phyloP scores from a whole-genome alignment of 2,888 invertebrate species.

The Petrolisthes cinctipes region DNA sequence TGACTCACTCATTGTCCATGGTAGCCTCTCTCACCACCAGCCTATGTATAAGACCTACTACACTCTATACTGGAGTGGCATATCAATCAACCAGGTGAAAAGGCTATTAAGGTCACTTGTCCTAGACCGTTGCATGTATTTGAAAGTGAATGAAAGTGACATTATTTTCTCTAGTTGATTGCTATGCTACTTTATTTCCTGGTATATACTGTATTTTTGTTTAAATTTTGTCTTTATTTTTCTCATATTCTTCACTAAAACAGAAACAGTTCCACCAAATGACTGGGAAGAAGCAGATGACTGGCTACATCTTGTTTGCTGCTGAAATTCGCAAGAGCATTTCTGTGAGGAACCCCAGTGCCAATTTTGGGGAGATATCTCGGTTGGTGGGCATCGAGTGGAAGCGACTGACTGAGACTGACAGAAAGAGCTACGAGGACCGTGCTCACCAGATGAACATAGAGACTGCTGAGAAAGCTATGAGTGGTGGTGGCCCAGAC shows the following conservation, averaged over 20 bases:
- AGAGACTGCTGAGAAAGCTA: conserved; percentile 73
- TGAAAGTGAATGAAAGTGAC: no score
- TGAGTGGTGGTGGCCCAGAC: conserved; percentile 65
- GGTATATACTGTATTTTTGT: no score
- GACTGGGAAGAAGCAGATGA: conserved; percentile 83
- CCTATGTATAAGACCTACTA: no score
- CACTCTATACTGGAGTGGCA: no score
- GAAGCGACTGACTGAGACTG: conserved; percentile 88
- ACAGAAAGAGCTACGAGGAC: conserved; percentile 95
- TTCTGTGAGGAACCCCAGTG: conserved; percentile 92
- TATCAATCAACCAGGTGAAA: no score
- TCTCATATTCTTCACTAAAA: not conserved
- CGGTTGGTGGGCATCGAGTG: conserved; percentile 86
- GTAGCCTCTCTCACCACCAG: no score
- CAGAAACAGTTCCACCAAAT: conserved; percentile 70
- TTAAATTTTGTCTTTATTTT: not conserved
- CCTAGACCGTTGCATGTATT: not conserved
- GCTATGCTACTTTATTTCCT: no score
- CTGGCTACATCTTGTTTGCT: conserved; percentile 98
- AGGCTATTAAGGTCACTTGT: not conserved
- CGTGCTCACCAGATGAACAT: conserved; percentile 90
- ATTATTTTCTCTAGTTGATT: no score
- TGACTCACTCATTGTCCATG: no score
- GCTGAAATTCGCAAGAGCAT: conserved; percentile 94
- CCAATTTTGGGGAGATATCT: conserved; percentile 89